A percentile compares a stretch with the other conserved stretches of the same genome.
phyloP scores from a whole-genome alignment of 2,888 invertebrate genomes.

The Heliothis peltigera region DNA sequence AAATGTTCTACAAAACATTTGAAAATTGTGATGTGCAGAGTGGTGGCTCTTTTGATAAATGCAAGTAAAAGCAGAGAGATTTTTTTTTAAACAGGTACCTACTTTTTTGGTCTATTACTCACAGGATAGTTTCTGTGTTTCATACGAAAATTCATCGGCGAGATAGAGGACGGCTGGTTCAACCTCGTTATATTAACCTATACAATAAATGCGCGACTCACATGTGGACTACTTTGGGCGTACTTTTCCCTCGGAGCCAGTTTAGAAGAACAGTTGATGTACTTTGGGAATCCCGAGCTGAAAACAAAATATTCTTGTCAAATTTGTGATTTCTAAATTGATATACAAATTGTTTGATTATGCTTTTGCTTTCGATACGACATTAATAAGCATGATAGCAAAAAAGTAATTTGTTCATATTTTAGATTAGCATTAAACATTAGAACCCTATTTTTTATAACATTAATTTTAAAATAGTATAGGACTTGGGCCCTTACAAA shows the following conservation, averaged over 20 bases:
- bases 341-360: too few relatives aligned
- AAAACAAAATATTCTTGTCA: slow-evolving; percentile 62
- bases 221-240: slow-evolving; percentile 91
- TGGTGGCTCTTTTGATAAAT: slow-evolving; percentile 77
- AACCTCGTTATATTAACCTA: slow-evolving; percentile 48
- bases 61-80: slow-evolving; percentile 57
- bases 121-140: slow-evolving; percentile 14
- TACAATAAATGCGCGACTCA: slow-evolving; percentile 69
- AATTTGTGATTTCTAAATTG: too few relatives aligned
- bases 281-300: slow-evolving; percentile 94
- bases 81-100: slow-evolving; percentile 31
- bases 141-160: slow-evolving; percentile 23
- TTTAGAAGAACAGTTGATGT: slow-evolving; percentile 94
- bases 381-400: too few relatives aligned
- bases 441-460: too few relatives aligned
- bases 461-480: too few relatives aligned
- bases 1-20: slow-evolving; percentile 75
- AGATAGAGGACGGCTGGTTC: slow-evolving; percentile 47
- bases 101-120: slow-evolving; percentile 8
- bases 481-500: too few relatives aligned
- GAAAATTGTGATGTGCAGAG: slow-evolving; percentile 69
- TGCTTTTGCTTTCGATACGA: too few relatives aligned
- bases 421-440: too few relatives aligned
- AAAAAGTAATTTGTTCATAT: too few relatives aligned
- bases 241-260: slow-evolving; percentile 95